Percentiles rank a stretch among this genome's conserved stretches.
These are phyloP conservation scores for Zoanthus gigantus DNA, from an alignment of 92 coral and sea anemone genomes.

Conservation along the genomic window DNA sequence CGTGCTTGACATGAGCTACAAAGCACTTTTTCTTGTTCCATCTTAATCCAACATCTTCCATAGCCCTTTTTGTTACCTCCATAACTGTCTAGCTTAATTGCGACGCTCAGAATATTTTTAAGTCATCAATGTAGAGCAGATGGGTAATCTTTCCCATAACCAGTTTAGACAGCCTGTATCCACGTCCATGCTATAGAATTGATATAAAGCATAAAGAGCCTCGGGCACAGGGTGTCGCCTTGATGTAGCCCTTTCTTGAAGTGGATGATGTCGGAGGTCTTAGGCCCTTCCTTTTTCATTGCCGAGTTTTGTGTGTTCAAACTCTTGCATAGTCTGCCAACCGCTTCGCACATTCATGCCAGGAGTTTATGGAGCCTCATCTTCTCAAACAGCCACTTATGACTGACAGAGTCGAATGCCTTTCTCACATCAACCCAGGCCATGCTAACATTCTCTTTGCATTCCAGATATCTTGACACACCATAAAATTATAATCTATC, in stretches of 20 bases:
- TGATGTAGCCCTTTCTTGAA: background rate
- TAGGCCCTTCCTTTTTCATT: background rate
- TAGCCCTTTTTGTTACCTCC: background rate
- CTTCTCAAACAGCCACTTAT: too few species aligned
- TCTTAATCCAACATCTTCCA: background rate
- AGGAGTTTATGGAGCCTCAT: too few species aligned
- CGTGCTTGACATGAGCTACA: background rate
- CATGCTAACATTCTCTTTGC: too few species aligned
- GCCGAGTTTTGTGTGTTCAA: too few species aligned
- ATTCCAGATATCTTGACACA: too few species aligned
- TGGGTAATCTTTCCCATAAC: background rate
- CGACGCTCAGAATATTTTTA: background rate
- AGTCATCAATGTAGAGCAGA: background rate
- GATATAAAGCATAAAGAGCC: background rate
- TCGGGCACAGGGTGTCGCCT: background rate
- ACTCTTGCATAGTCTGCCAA: too few species aligned
- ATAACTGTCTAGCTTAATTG: background rate
- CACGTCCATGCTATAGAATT: background rate
- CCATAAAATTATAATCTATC: too few species aligned
- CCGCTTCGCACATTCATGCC: too few species aligned
- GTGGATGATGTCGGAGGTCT: background rate
- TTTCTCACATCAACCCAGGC: too few species aligned
- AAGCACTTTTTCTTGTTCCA: conserved; percentile 5
- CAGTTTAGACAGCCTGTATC: background rate
- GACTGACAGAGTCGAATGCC: too few species aligned